These are phyloP conservation scores for Salarias fasciatus DNA, from an alignment of 2,797 vertebrate genomes.

Conservation along the genomic window DNA sequence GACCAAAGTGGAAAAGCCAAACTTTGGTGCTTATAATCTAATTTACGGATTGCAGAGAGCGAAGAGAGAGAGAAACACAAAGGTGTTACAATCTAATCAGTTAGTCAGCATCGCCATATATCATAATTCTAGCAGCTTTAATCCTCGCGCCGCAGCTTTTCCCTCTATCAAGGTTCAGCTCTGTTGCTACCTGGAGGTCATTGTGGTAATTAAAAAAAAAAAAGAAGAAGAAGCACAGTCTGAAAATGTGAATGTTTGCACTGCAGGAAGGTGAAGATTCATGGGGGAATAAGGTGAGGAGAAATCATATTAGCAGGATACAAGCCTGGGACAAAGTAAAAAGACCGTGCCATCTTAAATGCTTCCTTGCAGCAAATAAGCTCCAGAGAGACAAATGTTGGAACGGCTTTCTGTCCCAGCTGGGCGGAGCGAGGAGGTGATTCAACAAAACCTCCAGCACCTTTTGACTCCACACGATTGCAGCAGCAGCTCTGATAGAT, in stretches of 20 bases:
- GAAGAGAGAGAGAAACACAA: constrained; percentile 42
- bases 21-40: constrained; percentile 34
- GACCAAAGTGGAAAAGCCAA: constrained; percentile 35
- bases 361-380: constrained; percentile 57
- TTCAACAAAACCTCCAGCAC: constrained; percentile 63
- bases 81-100: constrained; percentile 59
- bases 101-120: constrained; percentile 40
- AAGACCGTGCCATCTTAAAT: constrained; percentile 54
- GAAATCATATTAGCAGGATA: constrained; percentile 50
- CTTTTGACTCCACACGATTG: constrained; percentile 57
- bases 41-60: constrained; percentile 26
- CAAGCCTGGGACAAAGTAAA: constrained; percentile 50
- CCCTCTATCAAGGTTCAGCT: constrained; percentile 41
- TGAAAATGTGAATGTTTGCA: constrained; percentile 47
- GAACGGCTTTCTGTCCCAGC: constrained; percentile 50
- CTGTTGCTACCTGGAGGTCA: constrained; percentile 60
- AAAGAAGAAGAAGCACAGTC: background rate
- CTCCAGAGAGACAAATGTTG: constrained; percentile 64
- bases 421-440: constrained; percentile 41
- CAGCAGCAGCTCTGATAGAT: constrained; percentile 43
- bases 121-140: constrained; percentile 49
- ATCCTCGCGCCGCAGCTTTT: constrained; percentile 46
- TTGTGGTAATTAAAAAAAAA: constrained; percentile 67
- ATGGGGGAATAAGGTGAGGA: constrained; percentile 29
- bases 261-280: constrained; percentile 35